Conservation (phyloP, 1,140 invertebrate species). For the Zaprionus inermis region DNA sequence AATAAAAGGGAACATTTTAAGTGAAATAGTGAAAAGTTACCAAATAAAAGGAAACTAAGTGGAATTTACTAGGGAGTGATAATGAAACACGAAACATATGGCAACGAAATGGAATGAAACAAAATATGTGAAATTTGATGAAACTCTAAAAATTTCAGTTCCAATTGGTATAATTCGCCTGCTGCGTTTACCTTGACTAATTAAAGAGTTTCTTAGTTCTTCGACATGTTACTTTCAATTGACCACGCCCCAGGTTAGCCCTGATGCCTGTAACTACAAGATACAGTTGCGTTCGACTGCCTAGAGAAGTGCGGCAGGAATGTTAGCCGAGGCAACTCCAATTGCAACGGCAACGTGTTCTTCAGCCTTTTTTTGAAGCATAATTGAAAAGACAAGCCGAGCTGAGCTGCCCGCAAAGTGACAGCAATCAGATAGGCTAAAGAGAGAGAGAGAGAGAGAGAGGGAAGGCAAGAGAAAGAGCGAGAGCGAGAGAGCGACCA, state of each 20-base stretch:
- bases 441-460: not conserved
- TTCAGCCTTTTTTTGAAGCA: not conserved
- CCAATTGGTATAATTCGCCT: not conserved
- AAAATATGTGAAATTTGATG: not conserved
- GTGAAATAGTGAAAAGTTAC: not conserved
- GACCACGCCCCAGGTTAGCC: not conserved
- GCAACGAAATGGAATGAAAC: not conserved
- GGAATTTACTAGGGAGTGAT: not conserved
- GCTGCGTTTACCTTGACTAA: not conserved
- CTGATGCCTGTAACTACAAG: not conserved
- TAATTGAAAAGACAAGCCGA: conserved; percentile 34
- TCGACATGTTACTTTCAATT: not conserved
- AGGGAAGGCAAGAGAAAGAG: not conserved
- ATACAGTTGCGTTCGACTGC: conserved; percentile 28
- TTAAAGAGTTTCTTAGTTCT: not conserved
- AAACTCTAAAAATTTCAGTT: not conserved
- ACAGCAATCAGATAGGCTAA: conserved; percentile 3
- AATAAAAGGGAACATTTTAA: not conserved
- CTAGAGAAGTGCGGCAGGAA: conserved; percentile 5
- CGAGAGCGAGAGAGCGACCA: not conserved
- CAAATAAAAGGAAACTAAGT: not conserved
- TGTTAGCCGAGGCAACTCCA: not conserved
- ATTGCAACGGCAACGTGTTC: not conserved
- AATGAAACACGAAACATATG: not conserved
- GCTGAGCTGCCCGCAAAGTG: conserved; percentile 25